Base-by-base conservation (phyloP, 2,113 vertebrate species). In the Prietella phreatophila region DNA sequence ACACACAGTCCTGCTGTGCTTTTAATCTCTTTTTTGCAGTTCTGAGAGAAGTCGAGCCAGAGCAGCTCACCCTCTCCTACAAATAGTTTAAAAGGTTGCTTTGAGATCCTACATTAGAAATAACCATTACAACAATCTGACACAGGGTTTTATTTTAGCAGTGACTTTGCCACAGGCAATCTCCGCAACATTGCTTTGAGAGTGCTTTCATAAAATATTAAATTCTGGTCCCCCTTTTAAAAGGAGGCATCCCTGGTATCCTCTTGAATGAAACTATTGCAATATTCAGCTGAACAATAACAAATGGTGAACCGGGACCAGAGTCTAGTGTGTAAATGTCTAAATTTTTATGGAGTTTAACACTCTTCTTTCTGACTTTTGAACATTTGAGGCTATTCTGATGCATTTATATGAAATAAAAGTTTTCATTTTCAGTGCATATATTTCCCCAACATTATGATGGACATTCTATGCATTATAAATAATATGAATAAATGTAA, bases 191-290 rank as follows among this genome's bases (percentile, higher is more conserved):
- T 47, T 80, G 82, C 83, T 69, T 69, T 56, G 61, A 58, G 47
- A 84, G 8, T 69, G 75, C n/a, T 19, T 88, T 88, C 47, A 78
- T 84, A 79, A 88, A 84, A 84, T 84, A 67, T 79, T 85, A 80
- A 85, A 85, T 55, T 69, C 87, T 88, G n/a, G 30, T 76, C 71
- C 76, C 27, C 22, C 30, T 69, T 88, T 69, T 84, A 42, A 80
- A 80, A 78, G 86, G 65, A 79, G 33, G 27, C 19, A 83, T 75
- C 58, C 39, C n/a, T 65, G 56, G 7, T 78, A 84, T 79, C n/a
- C 27, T 71, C 71, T 55, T 55, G n/a, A 79, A 65, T 55, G 30
- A 73, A 65, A 84, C 58, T 55, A 22, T 42, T 27, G 30, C 7
- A 55, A 53, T 25, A 65, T 83, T 50, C 67, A 83, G 67, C 55